A percentile compares a stretch with the other conserved stretches of the same genome.
These are phyloP conservation scores for Drosophila nannoptera DNA, from an alignment of 1,140 invertebrate species.

Conservation along the genomic window DNA sequence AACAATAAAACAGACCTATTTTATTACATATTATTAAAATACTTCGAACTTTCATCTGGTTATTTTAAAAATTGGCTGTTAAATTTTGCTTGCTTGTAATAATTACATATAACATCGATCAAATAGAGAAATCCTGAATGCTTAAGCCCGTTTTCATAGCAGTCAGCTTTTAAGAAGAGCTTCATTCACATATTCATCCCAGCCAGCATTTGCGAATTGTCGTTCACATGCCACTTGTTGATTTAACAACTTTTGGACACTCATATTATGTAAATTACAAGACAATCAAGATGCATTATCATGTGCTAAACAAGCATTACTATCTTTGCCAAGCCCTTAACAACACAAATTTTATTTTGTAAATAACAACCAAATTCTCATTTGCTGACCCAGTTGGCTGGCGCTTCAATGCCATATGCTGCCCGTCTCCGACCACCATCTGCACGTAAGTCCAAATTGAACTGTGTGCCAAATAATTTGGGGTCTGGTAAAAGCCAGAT, in stretches of 20 bases:
- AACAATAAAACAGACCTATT: too few relatives aligned
- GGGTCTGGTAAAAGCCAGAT: constrained; percentile 5
- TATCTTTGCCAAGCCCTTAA: constrained; percentile 6
- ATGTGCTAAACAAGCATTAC: not conserved
- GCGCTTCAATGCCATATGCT: constrained; percentile 25
- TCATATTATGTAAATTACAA: not conserved
- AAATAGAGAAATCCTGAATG: too few relatives aligned
- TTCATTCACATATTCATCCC: too few relatives aligned
- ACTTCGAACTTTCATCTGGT: too few relatives aligned
- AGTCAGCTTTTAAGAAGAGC: too few relatives aligned
- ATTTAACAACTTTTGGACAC: not conserved
- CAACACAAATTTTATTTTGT: constrained; percentile 16
- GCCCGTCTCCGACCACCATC: not conserved
- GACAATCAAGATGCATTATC: constrained; percentile 11
- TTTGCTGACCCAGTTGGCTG: constrained; percentile 43
- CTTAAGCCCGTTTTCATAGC: too few relatives aligned
- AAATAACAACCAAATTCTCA: constrained; percentile 13
- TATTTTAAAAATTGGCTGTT: too few relatives aligned
- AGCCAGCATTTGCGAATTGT: too few relatives aligned
- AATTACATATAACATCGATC: too few relatives aligned
- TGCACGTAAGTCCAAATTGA: too few relatives aligned
- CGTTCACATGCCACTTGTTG: constrained; percentile 7
- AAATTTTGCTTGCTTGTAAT: too few relatives aligned
- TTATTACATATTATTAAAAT: too few relatives aligned
- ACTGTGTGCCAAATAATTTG: constrained; percentile 26